Evolutionary conservation across 2,888 invertebrate genomes (phyloP).

Genomic region (Drosophila phalerata): DNA sequence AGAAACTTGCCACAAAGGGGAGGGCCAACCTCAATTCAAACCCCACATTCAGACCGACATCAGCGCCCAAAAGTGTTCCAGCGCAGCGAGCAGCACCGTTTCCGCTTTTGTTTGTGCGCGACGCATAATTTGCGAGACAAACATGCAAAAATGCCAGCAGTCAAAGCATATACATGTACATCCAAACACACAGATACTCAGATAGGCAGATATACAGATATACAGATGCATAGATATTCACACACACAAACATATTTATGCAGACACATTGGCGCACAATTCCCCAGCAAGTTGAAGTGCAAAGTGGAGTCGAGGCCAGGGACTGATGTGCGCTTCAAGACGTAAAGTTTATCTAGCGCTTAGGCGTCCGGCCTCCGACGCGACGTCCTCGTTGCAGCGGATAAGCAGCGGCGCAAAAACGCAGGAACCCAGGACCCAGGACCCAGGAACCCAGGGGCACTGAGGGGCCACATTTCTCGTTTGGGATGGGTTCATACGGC

Average conservation of each 20-base stretch:
- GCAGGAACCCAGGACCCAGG: too few species aligned
- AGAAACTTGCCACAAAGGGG: slow-evolving; percentile 14
- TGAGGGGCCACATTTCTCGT: slow-evolving; percentile 3
- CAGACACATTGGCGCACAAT: slow-evolving; percentile 66
- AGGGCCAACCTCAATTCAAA: slow-evolving; percentile 43
- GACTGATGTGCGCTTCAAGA: slow-evolving; percentile 66
- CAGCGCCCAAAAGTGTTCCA: slow-evolving; percentile 55
- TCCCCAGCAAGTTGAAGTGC: slow-evolving; percentile 67
- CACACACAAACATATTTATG: slow-evolving; percentile 30
- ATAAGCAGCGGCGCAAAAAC: slow-evolving; percentile 39
- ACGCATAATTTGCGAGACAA: slow-evolving; percentile 80
- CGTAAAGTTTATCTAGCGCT: slow-evolving; percentile 72
- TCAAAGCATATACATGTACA: slow-evolving; percentile 48
- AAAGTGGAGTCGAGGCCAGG: slow-evolving; percentile 60
- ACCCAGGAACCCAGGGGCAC: slow-evolving; percentile 14
- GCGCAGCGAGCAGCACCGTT: slow-evolving; percentile 49
- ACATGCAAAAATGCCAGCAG: slow-evolving; percentile 77
- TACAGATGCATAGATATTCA: neutral
- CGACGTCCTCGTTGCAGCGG: slow-evolving; percentile 42
- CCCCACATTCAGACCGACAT: slow-evolving; percentile 38
- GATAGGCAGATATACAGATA: slow-evolving; percentile 1
- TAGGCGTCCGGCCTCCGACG: slow-evolving; percentile 45
- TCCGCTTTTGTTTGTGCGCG: slow-evolving; percentile 78
- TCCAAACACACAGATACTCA: slow-evolving; percentile 9
- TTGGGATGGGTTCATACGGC: slow-evolving; percentile 8